These are phyloP conservation scores for Agrotis segetum DNA, from an alignment of 2,888 invertebrate species.

Conservation along the genomic window DNA sequence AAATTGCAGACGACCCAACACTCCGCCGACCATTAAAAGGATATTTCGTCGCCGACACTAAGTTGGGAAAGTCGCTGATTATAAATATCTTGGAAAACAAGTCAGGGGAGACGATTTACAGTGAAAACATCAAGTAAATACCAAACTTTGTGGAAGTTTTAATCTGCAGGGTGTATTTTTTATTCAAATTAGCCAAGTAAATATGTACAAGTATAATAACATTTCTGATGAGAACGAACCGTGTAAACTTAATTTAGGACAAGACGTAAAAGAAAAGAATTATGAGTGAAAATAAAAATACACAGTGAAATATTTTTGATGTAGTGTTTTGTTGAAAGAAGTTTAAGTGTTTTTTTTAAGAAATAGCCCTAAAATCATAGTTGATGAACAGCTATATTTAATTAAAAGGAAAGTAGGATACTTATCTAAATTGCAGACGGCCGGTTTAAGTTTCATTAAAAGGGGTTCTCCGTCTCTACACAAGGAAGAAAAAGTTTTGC, in stretches of 20 bases:
- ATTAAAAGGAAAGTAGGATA: constrained; percentile 79
- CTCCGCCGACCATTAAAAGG: constrained; percentile 89
- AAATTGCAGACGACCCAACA: constrained; percentile 91
- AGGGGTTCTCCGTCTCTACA: constrained; percentile 79
- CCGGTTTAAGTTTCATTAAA: constrained; percentile 87
- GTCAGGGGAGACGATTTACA: constrained; percentile 76
- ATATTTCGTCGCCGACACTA: constrained; percentile 88
- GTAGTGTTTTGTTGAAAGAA: constrained; percentile 32
- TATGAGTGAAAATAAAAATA: constrained; percentile 28
- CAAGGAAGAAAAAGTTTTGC: constrained; percentile 85
- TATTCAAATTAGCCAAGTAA: constrained; percentile 60
- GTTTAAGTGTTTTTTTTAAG: constrained; percentile 11
- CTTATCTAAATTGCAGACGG: constrained; percentile 85
- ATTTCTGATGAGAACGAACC: constrained; percentile 47
- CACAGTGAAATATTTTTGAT: constrained; percentile 24
- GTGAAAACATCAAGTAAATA: constrained; percentile 78
- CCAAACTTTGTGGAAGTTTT: constrained; percentile 70
- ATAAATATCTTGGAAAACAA: constrained; percentile 87
- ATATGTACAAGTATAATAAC: constrained; percentile 57
- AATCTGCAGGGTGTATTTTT: constrained; percentile 59
- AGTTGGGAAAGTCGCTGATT: constrained; percentile 86
- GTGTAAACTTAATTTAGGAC: constrained; percentile 48
- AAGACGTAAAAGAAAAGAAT: constrained; percentile 35
- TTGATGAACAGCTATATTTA: constrained; percentile 72
- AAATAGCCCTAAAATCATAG: constrained; percentile 58